These are phyloP conservation scores for Oreotrochilus melanogaster DNA, from an alignment of 2,113 vertebrate species.

Conservation along the genomic window DNA sequence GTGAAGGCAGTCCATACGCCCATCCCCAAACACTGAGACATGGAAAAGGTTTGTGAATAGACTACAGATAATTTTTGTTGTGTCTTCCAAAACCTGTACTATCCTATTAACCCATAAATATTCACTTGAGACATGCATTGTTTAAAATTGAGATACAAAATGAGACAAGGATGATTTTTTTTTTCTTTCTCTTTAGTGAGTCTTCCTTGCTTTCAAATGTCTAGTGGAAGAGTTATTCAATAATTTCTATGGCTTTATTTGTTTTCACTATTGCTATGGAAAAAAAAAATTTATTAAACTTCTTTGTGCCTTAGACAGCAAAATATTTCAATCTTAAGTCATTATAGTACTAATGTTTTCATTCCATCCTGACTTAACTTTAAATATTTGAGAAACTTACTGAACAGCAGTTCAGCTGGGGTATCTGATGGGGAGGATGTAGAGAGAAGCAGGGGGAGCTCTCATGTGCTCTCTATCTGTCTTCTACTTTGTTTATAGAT, in stretches of 20 bases:
- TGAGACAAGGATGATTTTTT: not conserved
- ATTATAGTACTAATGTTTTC: not conserved
- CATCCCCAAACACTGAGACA: slow-evolving; percentile 61
- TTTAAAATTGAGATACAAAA: slow-evolving; percentile 65
- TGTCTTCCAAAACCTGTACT: slow-evolving; percentile 58
- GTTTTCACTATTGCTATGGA: not conserved
- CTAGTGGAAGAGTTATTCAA: not conserved
- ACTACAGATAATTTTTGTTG: slow-evolving; percentile 65
- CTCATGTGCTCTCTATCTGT: not conserved
- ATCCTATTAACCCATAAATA: slow-evolving; percentile 49
- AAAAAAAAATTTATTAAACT: not conserved
- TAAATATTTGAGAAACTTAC: not conserved
- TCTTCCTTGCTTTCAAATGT: not conserved
- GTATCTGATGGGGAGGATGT: not conserved
- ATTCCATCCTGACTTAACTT: not conserved
- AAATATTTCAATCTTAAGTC: not conserved
- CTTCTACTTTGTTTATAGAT: not conserved
- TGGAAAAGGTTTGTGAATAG: slow-evolving; percentile 66
- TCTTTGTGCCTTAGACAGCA: not conserved
- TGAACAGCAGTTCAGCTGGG: not conserved
- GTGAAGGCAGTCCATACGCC: slow-evolving; percentile 50
- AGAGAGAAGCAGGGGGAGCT: fast-evolving
- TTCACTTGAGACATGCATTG: slow-evolving; percentile 2
- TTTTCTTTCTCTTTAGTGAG: not conserved
- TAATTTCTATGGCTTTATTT: slow-evolving; percentile 1